Evolutionary conservation across 2,113 vertebrate species (phyloP).

Genomic region (Psilopsiagon aymara): DNA sequence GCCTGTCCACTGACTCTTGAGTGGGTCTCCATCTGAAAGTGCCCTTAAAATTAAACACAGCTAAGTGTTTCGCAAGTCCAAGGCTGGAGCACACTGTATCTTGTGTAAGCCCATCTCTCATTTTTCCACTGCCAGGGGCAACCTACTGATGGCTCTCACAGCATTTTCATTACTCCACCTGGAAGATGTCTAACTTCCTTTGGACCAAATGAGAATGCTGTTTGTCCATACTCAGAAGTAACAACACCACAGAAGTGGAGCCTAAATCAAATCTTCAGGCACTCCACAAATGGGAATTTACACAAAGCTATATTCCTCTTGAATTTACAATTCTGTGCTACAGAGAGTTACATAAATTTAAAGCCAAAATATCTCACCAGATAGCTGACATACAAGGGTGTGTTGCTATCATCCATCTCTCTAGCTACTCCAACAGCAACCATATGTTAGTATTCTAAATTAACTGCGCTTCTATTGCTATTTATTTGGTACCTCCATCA

Average conservation of each 20-base stretch:
- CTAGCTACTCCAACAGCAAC: not conserved
- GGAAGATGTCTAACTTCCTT: not conserved
- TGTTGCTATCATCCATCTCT: not conserved
- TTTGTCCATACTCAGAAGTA: not conserved
- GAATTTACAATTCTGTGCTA: not conserved
- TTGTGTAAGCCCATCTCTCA: not conserved
- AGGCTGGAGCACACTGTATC: not conserved
- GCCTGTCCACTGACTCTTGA: not conserved
- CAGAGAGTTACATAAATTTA: not conserved
- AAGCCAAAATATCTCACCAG: not conserved
- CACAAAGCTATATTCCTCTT: not conserved
- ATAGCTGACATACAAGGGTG: not conserved
- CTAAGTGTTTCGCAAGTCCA: not conserved
- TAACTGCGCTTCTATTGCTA: not conserved
- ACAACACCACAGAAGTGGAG: not conserved
- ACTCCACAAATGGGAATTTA: not conserved
- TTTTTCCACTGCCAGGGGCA: not conserved
- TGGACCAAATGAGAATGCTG: not conserved
- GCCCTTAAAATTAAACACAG: not conserved
- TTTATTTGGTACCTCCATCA: constrained; percentile 16
- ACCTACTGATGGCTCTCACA: not conserved
- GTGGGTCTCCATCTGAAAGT: not conserved
- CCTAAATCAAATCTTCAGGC: not conserved
- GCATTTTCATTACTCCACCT: not conserved
- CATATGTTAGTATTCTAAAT: not conserved